Percentiles rank a stretch among this genome's conserved stretches.
Conservation (phyloP, 2,797 vertebrate genomes). For the Myoxocephalus aenaeus region DNA sequence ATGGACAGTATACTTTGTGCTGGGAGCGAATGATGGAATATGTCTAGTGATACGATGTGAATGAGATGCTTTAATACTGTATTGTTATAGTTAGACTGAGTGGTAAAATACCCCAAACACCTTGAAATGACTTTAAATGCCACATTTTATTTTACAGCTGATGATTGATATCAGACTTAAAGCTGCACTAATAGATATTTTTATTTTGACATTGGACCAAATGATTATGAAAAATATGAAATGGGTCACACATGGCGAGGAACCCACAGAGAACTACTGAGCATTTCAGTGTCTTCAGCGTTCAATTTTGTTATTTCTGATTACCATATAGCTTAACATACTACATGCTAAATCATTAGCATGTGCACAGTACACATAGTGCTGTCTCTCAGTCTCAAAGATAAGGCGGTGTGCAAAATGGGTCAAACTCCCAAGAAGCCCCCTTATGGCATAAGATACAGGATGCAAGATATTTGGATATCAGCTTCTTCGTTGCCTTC, state of each 20-base stretch:
- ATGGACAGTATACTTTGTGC: background rate
- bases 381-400: background rate
- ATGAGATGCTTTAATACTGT: background rate
- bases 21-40: background rate
- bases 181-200: background rate
- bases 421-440: background rate
- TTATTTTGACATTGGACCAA: background rate
- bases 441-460: background rate
- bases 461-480: background rate
- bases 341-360: slow-evolving; percentile 1
- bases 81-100: background rate
- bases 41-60: background rate
- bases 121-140: background rate
- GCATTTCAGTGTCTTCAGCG: background rate
- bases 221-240: background rate
- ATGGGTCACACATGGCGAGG: no score
- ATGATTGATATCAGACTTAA: background rate
- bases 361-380: background rate
- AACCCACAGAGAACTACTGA: background rate
- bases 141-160: background rate
- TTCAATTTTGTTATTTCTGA: background rate
- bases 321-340: background rate
- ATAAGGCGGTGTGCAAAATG: background rate
- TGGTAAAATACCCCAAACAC: background rate
- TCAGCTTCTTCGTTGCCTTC: background rate